Evolutionary conservation across 2,888 invertebrate species (phyloP), one percentile per base, ranked within the genome.

Genomic region (Apoderus coryli): DNA sequence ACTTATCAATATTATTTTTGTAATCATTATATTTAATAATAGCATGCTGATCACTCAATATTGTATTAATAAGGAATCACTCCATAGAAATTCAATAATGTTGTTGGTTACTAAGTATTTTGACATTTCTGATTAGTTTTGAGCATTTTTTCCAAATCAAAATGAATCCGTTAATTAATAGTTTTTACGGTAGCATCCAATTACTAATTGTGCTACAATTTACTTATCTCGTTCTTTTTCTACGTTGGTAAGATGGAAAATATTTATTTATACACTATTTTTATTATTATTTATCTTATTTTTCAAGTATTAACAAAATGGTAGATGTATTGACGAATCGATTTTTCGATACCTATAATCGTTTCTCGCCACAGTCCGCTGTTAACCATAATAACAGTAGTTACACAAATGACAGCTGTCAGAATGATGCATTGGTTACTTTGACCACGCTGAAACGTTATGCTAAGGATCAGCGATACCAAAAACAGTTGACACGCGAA

Each of bases 261-360:
- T n/a, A 7, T 7, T 7, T 10, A 6, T 24, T 7, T 7, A 10
- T n/a, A n/a, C n/a, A n/a, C n/a, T n/a, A n/a, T n/a, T n/a, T 19
- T 19, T 19, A 19, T 19, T 19, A 19, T n/a, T n/a, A n/a, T n/a
- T n/a, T n/a, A n/a, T n/a, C 19, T 19, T 19, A 6, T 19, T 19
- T 25, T 58, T 57, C 24, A 51, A 64, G 64, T 50, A 54, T 63
- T n/a, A 60, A 59, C 43, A 66, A 64, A 46, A 69, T 70, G 69
- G 64, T 68, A 40, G 68, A 67, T 45, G 55, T 67, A 10, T 49
- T 69, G 23, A 63, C 65, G 3, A 64, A 61, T 30, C 58, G 65
- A 24, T 53, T 68, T 25, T 65, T 66, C 43, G 65, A 67, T 35
- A 57, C 63, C 3, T 66, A 65, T 45, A 59, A 59, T 34, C 59